Conservation (phyloP, 1,140 invertebrate genomes). For the Drosophila takahashii region DNA sequence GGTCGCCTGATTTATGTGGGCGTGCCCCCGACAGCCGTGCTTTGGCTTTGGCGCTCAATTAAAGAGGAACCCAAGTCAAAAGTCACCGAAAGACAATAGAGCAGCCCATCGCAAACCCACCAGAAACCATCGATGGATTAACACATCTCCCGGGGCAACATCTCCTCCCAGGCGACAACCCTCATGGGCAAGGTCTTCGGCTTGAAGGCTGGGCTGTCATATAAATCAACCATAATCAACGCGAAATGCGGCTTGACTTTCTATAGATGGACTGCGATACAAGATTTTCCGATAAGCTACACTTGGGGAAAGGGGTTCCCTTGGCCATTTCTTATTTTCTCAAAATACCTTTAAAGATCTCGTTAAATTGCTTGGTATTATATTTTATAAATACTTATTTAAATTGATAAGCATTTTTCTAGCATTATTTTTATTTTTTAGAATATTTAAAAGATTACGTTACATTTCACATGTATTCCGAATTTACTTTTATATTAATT, state of each 20-base stretch:
- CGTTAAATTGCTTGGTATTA: no score
- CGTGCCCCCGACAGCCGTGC: constrained; percentile 54
- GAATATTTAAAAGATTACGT: no score
- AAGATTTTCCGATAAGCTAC: constrained; percentile 38
- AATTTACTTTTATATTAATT: no score
- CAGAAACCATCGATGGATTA: constrained; percentile 48
- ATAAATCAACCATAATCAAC: constrained; percentile 81
- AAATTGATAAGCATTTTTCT: no score
- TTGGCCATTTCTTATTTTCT: neutral
- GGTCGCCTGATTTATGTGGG: constrained; percentile 63
- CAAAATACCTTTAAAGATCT: no score
- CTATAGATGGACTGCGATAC: constrained; percentile 58
- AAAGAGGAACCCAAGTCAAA: constrained; percentile 55
- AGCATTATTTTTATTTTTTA: no score
- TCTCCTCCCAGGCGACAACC: constrained; percentile 24
- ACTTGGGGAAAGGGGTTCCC: neutral
- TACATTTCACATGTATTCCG: no score
- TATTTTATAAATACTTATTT: no score
- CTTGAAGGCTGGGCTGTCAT: constrained; percentile 46
- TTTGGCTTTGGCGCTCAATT: constrained; percentile 59
- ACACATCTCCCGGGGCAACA: constrained; percentile 55
- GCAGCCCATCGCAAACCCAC: neutral
- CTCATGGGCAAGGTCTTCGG: constrained; percentile 36
- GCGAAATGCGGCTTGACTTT: constrained; percentile 55
- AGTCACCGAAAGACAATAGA: constrained; percentile 41